Percentiles rank a stretch among this genome's conserved stretches.
Conservation (phyloP, 2,888 invertebrate species). For the Theretra japonica region DNA sequence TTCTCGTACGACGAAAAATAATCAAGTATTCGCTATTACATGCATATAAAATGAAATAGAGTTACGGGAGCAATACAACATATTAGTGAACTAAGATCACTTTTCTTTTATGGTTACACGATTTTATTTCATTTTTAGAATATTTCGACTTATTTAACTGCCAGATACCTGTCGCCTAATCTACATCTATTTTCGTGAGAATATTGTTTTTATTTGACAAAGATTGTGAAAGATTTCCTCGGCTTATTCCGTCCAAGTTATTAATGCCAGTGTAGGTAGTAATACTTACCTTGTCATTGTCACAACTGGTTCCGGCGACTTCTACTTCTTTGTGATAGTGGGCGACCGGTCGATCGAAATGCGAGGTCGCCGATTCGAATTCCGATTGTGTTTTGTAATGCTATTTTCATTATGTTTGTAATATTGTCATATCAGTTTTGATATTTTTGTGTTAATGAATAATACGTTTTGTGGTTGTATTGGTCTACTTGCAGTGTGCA, state of each 20-base stretch:
- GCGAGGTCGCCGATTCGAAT: slow-evolving; percentile 19
- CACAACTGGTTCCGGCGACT: slow-evolving; percentile 10
- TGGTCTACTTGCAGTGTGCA: no score
- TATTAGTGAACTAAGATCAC: not conserved
- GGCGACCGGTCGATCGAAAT: slow-evolving; percentile 22
- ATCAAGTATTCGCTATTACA: no score
- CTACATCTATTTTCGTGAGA: no score
- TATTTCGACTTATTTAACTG: not conserved
- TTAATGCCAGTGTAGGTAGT: slow-evolving; percentile 13
- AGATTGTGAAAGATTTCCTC: slow-evolving; percentile 4
- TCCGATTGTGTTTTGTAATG: slow-evolving; percentile 20
- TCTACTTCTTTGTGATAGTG: slow-evolving; percentile 9
- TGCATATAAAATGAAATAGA: not conserved
- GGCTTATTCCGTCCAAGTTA: not conserved
- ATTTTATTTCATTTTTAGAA: not conserved
- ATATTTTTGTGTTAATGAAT: not conserved
- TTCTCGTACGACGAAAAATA: no score
- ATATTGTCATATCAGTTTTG: not conserved
- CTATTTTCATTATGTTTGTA: not conserved
- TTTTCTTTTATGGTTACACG: not conserved
- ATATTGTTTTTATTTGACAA: no score
- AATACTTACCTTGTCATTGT: slow-evolving; percentile 12
- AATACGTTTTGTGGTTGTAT: no score
- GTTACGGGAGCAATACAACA: not conserved
- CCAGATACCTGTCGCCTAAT: no score